These are phyloP conservation scores for Choloepus didactylus DNA, from an alignment of 2,797 vertebrate genomes.

Conservation along the genomic window DNA sequence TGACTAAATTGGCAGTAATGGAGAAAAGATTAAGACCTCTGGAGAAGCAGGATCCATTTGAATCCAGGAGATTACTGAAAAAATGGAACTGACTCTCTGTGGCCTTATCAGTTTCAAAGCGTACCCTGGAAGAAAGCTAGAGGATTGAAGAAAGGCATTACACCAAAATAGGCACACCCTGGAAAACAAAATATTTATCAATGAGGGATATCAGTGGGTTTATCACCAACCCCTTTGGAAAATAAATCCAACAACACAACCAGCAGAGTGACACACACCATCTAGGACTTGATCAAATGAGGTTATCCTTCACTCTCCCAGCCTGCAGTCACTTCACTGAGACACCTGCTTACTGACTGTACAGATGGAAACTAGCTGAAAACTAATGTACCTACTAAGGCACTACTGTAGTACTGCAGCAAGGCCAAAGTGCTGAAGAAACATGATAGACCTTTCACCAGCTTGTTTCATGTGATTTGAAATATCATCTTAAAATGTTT, in stretches of 20 bases:
- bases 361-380: conserved; percentile 84
- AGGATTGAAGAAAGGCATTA: too few species aligned
- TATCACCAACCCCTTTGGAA: conserved; percentile 98
- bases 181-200: too few species aligned
- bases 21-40: too few species aligned
- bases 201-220: conserved; percentile 96
- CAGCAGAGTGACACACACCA: conserved; percentile 85
- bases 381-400: conserved; percentile 85
- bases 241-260: conserved; percentile 81
- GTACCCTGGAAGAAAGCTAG: too few species aligned
- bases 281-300: conserved; percentile 79
- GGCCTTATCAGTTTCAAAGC: too few species aligned
- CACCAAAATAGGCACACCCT: too few species aligned
- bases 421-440: conserved; percentile 81
- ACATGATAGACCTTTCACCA: conserved; percentile 74
- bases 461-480: conserved; percentile 80
- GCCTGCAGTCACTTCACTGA: conserved; percentile 85
- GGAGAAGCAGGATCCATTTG: too few species aligned
- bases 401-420: conserved; percentile 82
- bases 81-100: too few species aligned
- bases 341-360: conserved; percentile 85
- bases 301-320: conserved; percentile 79
- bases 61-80: too few species aligned
- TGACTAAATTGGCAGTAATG: too few species aligned
- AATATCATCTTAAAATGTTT: conserved; percentile 80